Evolutionary conservation across 1,140 invertebrate genomes (phyloP).

Genomic region (Zaprionus lachaisei): DNA sequence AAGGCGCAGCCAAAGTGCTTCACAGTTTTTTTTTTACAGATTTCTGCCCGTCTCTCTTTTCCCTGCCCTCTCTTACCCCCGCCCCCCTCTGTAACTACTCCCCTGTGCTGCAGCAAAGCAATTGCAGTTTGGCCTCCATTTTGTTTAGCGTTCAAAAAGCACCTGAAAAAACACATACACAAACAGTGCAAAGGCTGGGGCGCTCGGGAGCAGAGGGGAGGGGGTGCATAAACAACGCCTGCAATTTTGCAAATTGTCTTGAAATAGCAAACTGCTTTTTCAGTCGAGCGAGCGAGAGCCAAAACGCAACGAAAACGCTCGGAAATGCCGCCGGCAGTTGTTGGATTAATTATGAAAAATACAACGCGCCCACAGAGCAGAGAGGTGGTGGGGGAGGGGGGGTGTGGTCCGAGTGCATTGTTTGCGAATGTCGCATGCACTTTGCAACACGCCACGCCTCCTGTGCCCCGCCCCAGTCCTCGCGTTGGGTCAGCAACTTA

Average conservation of each 20-base stretch:
- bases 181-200: background rate
- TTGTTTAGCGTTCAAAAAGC: slow-evolving; percentile 37
- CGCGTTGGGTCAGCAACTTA: slow-evolving; percentile 71
- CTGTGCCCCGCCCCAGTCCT: background rate
- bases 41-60: slow-evolving; percentile 7
- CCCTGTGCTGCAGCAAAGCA: slow-evolving; percentile 24
- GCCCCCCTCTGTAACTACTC: background rate
- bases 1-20: slow-evolving; percentile 48
- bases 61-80: background rate
- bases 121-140: slow-evolving; percentile 52
- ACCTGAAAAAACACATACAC: slow-evolving; percentile 5
- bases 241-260: slow-evolving; percentile 81
- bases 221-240: slow-evolving; percentile 20
- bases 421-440: slow-evolving; percentile 15
- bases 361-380: slow-evolving; percentile 20
- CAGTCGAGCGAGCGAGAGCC: slow-evolving; percentile 20
- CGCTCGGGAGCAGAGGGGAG: background rate
- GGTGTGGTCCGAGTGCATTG: slow-evolving; percentile 40
- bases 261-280: slow-evolving; percentile 66
- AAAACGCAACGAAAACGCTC: slow-evolving; percentile 38
- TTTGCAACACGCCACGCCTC: background rate
- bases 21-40: slow-evolving; percentile 35
- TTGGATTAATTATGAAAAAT: slow-evolving; percentile 82
- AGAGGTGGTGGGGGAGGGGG: too few relatives aligned
- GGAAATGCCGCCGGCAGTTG: slow-evolving; percentile 75